These are phyloP conservation scores for Atopsyche davidsoni DNA, from an alignment of 1,140 invertebrate genomes.

Conservation along the genomic window DNA sequence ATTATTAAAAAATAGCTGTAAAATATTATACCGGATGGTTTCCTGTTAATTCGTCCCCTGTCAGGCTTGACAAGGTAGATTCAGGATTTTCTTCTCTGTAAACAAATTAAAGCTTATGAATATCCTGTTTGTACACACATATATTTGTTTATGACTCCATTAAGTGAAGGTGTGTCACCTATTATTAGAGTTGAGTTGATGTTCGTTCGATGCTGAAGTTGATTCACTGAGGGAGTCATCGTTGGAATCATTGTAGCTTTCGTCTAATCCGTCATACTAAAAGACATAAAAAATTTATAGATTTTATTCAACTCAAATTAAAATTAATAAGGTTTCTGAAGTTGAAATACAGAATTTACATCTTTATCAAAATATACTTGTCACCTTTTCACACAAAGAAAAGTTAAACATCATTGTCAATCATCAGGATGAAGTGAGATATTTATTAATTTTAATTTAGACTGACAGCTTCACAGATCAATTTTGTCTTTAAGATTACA, in stretches of 20 bases:
- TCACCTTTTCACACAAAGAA: too few relatives aligned
- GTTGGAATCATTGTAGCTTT: constrained; percentile 62
- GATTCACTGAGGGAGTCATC: constrained; percentile 58
- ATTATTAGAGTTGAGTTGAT: constrained; percentile 30
- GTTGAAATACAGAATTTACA: too few relatives aligned
- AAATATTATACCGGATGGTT: constrained; percentile 23
- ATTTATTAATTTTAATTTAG: too few relatives aligned
- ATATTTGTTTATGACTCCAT: background rate
- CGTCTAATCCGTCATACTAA: constrained; percentile 63
- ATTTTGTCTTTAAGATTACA: too few relatives aligned
- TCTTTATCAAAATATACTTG: background rate
- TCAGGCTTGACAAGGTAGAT: constrained; percentile 29
- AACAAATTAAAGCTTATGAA: constrained; percentile 1
- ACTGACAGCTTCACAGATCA: too few relatives aligned
- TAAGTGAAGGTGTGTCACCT: constrained; percentile 11
- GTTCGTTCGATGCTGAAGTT: constrained; percentile 43
- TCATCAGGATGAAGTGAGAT: too few relatives aligned
- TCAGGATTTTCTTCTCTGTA: constrained; percentile 29
- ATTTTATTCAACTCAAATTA: constrained; percentile 19
- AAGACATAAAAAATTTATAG: constrained; percentile 27
- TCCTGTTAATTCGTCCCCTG: constrained; percentile 25
- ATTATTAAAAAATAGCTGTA: too few relatives aligned
- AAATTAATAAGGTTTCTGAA: too few relatives aligned
- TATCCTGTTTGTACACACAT: background rate
- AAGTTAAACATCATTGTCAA: too few relatives aligned